Evolutionary conservation across 2,113 vertebrate genomes (phyloP), one percentile per base, ranked within the genome.

Genomic region (Neogobius melanostomus): DNA sequence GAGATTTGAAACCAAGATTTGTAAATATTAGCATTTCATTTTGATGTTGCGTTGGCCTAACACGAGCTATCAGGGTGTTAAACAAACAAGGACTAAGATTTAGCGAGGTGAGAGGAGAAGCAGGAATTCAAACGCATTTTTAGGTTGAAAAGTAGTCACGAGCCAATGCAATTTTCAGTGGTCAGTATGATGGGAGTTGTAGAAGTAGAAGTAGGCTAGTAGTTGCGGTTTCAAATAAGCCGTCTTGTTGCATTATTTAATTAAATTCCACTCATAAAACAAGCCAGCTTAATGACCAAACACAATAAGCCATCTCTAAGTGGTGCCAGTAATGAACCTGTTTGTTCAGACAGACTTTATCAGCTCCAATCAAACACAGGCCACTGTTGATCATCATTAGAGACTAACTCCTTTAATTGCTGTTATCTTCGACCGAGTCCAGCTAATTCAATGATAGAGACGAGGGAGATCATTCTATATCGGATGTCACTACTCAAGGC

Each of bases 1-100:
- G 56, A 59, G 56, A 59, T 59, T 59, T 42, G 56, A 59, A 59
- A 59, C 28, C 56, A 59, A 59, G 56, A 59, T 59, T 59, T 59
- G 56, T 59, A 59, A 59, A 59, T 59, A 59, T 59, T 59, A 59
- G 56, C 56, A 42, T 59, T 42, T 59, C 56, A 42, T 59, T 59
- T 42, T 59, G 56, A 59, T 59, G 21, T 59, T 59, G 52, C 52
- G 1, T 17, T 53, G 16, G 56, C 56, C 42, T 42, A 36, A 59
- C 56, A 59, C 28, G 42, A 21, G 28, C 28, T 59, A 59, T 59
- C 56, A 59, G 56, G 36, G 56, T 59, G 56, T 59, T 42, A 42
- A 42, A 59, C 7, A 59, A 42, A 59, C 56, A 59, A 42, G 28
- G 28, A 36, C 28, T 6, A 42, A 59, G 56, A 59, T 59, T 14